A percentile compares a stretch with the other conserved stretches of the same genome.
These are phyloP conservation scores for Motacilla alba DNA, from an alignment of 2,113 vertebrate species.

Conservation along the genomic window DNA sequence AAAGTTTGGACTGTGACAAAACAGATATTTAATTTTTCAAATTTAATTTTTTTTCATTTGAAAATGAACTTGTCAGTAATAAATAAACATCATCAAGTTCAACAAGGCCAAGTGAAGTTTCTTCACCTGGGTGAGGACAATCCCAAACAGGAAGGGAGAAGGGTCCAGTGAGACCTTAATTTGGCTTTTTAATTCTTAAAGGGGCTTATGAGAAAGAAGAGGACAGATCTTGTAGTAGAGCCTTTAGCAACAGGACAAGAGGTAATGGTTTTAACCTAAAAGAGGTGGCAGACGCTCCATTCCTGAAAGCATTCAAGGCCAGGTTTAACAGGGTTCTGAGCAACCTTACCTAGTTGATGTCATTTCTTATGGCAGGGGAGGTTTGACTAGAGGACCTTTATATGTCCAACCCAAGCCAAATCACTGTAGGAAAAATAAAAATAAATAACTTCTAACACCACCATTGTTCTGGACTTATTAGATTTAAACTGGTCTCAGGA, in stretches of 20 bases:
- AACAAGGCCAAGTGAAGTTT: not conserved
- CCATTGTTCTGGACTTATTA: not conserved
- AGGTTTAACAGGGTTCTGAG: not conserved
- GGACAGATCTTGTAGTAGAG: not conserved
- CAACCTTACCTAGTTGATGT: not conserved
- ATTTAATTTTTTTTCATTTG: not conserved
- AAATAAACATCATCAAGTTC: not conserved
- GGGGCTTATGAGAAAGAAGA: not conserved
- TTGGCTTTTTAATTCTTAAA: not conserved
- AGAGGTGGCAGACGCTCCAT: too few relatives aligned
- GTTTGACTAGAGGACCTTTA: not conserved
- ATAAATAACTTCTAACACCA: rapidly evolving
- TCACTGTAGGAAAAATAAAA: not conserved
- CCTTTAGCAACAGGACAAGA: not conserved
- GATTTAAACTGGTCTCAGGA: not conserved
- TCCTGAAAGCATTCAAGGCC: not conserved
- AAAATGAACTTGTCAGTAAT: not conserved
- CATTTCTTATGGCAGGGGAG: not conserved
- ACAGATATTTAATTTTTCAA: not conserved
- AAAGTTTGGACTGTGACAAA: rapidly evolving
- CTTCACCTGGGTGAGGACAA: not conserved
- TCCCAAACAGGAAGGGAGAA: not conserved
- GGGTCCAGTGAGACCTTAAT: not conserved
- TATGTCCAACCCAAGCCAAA: not conserved
- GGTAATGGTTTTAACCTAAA: not conserved